Evolutionary conservation across 2,113 vertebrate species (phyloP).

Genomic region (Lota lota): DNA sequence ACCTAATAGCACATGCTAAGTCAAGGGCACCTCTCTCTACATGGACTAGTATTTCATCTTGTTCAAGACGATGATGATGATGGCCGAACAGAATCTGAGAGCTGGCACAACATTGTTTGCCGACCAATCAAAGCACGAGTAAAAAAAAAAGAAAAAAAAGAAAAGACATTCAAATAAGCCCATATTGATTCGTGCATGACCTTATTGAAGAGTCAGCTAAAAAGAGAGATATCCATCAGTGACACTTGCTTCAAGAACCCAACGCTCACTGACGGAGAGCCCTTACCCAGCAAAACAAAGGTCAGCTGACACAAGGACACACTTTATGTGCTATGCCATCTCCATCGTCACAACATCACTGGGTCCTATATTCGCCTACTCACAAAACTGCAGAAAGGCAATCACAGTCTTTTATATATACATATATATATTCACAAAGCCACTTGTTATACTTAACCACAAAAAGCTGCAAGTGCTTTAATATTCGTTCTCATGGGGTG

Average conservation of each 20-base stretch:
- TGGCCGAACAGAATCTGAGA: constrained; percentile 27
- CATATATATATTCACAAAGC: too few relatives aligned
- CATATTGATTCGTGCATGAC: constrained; percentile 57
- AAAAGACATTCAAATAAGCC: too few relatives aligned
- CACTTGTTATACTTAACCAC: too few relatives aligned
- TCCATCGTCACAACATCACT: not conserved
- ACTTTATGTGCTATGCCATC: constrained; percentile 24
- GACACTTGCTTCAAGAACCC: constrained; percentile 38
- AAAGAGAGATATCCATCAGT: constrained; percentile 61
- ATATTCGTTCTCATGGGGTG: not conserved
- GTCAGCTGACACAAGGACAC: constrained; percentile 48
- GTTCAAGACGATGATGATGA: constrained; percentile 34
- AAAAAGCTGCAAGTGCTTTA: not conserved
- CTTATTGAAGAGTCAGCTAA: constrained; percentile 54
- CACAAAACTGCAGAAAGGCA: constrained; percentile 2
- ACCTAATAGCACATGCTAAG: constrained; percentile 22
- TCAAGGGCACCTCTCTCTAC: constrained; percentile 37
- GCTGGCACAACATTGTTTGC: constrained; percentile 17
- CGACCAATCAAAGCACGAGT: constrained; percentile 45
- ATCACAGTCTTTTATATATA: too few relatives aligned
- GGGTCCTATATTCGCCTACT: not conserved
- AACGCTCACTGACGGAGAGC: constrained; percentile 40
- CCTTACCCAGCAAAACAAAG: constrained; percentile 59
- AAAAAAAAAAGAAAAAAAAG: constrained; percentile 26
- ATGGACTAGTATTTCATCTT: constrained; percentile 35